Evolutionary conservation across 2,797 vertebrate genomes (phyloP), one percentile per base, ranked within the genome.

Genomic region (Gallinago solitaria): DNA sequence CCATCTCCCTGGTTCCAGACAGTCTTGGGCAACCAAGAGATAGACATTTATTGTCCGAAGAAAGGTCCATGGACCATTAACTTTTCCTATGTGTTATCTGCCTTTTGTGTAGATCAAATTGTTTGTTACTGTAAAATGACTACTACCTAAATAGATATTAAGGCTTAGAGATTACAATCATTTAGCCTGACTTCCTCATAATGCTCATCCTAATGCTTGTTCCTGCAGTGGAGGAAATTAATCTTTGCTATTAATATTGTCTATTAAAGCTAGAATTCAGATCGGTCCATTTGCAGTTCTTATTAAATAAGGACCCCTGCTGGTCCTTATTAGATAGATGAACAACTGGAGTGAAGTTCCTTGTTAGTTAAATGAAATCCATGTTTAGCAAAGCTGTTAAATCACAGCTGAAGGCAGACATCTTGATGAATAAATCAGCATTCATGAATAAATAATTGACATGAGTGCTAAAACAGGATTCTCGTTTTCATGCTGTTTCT

Each of bases 301-400:
- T 96, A 93, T 90, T 96, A 88, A 96, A 94, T 94, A 96, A 95
- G 95, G 94, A 95, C 83, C 91, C 90, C 95, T 95, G 90, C 93
- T 90, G 83, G 90, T 94, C 93, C 90, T 95, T 96, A 68, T 94
- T 94, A 94, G 83, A 79, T 82, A 94, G 86, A 95, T 92, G 77
- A 94, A 96, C 91, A 90, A 87, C 87, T 80, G 68, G 32, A 82
- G 45, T 32, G 53, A 94, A 92, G 63, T 70, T 96, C 67, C 90
- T 96, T 95, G 94, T 94, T 94, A 89, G 93, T 91, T 95, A 95
- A 96, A 95, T 95, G 91, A 81, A 90, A 95, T 69, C 37, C 92
- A 28, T 78, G 67, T 94, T 96, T 95, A 94, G 88, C 94, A 95
- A 96, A 97, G 76, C 94, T 95, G 80, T 94, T 94, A 87, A 88